phyloP scores from a whole-genome alignment of 2,888 invertebrate species.

The Parelbella ahira region DNA sequence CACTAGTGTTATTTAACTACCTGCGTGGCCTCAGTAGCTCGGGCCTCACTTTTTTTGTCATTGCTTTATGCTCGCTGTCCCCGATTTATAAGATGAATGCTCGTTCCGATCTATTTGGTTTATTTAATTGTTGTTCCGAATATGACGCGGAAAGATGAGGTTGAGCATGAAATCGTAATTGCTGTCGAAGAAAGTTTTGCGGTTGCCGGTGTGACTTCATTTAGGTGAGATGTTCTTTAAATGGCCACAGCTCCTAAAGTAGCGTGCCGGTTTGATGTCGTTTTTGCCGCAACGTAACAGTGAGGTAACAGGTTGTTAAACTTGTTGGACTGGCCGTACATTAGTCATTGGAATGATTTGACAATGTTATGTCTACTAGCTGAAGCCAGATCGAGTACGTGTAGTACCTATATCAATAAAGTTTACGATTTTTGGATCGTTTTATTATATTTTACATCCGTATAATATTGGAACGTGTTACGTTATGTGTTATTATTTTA shows the following conservation, averaged over 20 bases:
- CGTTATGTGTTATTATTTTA: no score
- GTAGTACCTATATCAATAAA: no score
- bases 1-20: slow-evolving; percentile 20
- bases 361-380: no score
- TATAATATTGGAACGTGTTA: no score
- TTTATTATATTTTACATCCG: no score
- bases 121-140: slow-evolving; percentile 41
- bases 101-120: slow-evolving; percentile 52
- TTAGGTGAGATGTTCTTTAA: slow-evolving; percentile 16
- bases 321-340: no score
- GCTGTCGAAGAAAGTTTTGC: slow-evolving; percentile 21
- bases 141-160: slow-evolving; percentile 33
- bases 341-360: no score
- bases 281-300: slow-evolving; percentile 8
- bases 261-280: slow-evolving; percentile 15
- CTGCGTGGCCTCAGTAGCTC: slow-evolving; percentile 12
- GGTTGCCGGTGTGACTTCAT: slow-evolving; percentile 21
- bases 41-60: slow-evolving; percentile 24
- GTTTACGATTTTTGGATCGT: no score
- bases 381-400: no score
- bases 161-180: slow-evolving; percentile 25
- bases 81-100: slow-evolving; percentile 26
- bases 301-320: slow-evolving; percentile 22
- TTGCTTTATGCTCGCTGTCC: slow-evolving; percentile 1
- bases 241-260: slow-evolving; percentile 2